Conservation (phyloP, 2,888 invertebrate genomes). For the Nymphalis c-album region DNA sequence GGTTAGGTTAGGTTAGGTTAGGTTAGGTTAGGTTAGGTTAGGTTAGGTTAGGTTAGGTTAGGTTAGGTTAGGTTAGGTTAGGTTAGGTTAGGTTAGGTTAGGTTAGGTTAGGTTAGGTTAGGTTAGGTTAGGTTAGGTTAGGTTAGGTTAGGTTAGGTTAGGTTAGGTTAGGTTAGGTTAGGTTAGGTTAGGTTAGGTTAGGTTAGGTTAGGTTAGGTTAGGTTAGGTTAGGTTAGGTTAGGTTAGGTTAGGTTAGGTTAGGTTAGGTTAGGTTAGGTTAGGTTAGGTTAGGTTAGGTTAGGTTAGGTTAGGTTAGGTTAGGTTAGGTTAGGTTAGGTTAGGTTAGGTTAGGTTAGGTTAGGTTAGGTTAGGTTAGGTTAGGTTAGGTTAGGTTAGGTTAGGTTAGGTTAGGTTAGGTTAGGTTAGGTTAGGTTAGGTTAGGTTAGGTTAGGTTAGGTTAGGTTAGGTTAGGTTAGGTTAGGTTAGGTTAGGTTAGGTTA, state of each 20-base stretch:
- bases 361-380: neutral
- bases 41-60: conserved; percentile 42
- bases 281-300: conserved; percentile 36
- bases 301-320: conserved; percentile 34
- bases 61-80: conserved; percentile 39
- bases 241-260: conserved; percentile 20
- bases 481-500: too few species aligned
- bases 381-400: neutral
- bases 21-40: conserved; percentile 40
- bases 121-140: conserved; percentile 42
- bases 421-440: too few species aligned
- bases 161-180: conserved; percentile 35
- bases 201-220: conserved; percentile 34
- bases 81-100: conserved; percentile 43
- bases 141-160: conserved; percentile 36
- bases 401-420: conserved; percentile 23
- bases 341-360: conserved; percentile 30
- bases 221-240: conserved; percentile 14
- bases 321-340: conserved; percentile 33
- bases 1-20: conserved; percentile 18
- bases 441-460: too few species aligned
- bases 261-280: neutral
- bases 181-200: conserved; percentile 31
- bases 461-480: too few species aligned
- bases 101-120: conserved; percentile 43